These are phyloP conservation scores for Thera britannica DNA, from an alignment of 2,888 invertebrate genomes.

Conservation along the genomic window DNA sequence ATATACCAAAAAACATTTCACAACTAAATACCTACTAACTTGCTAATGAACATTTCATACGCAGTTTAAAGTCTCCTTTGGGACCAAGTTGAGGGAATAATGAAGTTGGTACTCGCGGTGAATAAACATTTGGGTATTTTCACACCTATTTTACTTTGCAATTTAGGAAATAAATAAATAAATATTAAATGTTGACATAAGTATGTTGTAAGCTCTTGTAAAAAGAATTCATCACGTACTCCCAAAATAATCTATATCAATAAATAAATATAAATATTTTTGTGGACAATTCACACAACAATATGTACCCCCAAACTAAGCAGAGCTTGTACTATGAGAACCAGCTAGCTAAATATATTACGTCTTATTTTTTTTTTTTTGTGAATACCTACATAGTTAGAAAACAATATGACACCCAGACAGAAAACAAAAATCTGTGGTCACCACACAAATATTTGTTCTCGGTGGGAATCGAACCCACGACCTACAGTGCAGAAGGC, in stretches of 20 bases:
- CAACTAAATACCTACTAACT: constrained; percentile 4
- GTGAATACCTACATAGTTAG: too few species aligned
- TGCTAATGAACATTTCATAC: constrained; percentile 18
- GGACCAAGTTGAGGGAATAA: constrained; percentile 7
- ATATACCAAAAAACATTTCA: not conserved
- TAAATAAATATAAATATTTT: not conserved
- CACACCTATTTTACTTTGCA: not conserved
- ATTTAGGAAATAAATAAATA: too few species aligned
- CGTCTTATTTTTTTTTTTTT: too few species aligned
- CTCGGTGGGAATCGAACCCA: too few species aligned
- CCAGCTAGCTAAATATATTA: too few species aligned
- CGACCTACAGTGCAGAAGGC: too few species aligned
- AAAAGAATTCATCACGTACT: constrained; percentile 46
- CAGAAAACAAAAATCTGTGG: too few species aligned
- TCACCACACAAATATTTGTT: too few species aligned
- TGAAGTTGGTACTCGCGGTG: constrained; percentile 5
- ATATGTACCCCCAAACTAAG: too few species aligned
- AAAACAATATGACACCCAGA: too few species aligned
- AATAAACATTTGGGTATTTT: constrained; percentile 8
- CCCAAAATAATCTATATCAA: constrained; percentile 50
- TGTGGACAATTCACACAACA: too few species aligned
- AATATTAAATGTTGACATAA: constrained; percentile 44
- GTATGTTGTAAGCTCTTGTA: constrained; percentile 56
- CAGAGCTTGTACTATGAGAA: too few species aligned
- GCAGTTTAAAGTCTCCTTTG: constrained; percentile 9